These are phyloP conservation scores for Falco columbarius DNA, from an alignment of 2,797 vertebrate genomes.

Conservation along the genomic window DNA sequence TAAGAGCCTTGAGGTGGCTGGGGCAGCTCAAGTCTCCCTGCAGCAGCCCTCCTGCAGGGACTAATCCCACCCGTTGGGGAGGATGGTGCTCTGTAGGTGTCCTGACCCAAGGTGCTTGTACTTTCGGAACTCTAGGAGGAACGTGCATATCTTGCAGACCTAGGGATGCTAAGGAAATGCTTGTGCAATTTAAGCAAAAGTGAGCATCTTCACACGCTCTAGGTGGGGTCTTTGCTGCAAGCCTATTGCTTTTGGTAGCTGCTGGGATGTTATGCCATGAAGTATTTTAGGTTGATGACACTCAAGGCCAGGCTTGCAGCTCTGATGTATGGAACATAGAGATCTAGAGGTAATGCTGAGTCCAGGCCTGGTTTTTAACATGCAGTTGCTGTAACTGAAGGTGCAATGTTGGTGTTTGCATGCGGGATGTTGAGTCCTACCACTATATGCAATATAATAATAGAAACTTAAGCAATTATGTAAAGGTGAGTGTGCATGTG, in stretches of 20 bases:
- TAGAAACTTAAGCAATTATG: neutral
- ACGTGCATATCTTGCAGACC: neutral
- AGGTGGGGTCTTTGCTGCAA: neutral
- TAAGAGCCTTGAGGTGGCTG: fast-evolving
- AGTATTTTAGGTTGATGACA: neutral
- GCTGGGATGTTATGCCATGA: neutral
- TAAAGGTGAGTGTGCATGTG: neutral
- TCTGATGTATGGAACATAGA: neutral
- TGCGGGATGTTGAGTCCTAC: neutral
- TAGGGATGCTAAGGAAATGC: neutral
- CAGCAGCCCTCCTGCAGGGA: neutral
- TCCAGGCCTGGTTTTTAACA: neutral
- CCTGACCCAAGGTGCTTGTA: neutral
- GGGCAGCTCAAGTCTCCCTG: neutral
- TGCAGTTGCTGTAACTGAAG: neutral
- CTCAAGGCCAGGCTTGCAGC: neutral
- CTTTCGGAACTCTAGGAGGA: neutral
- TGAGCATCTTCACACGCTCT: fast-evolving
- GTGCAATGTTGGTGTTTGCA: neutral
- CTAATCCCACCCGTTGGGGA: neutral
- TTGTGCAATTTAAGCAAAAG: neutral
- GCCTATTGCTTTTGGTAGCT: neutral
- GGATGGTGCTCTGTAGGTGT: neutral
- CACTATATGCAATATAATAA: neutral
- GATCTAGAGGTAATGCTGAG: neutral